Percentiles rank a stretch among this genome's conserved stretches.
phyloP scores from a whole-genome alignment of 2,797 vertebrate genomes.

The Sparidentex hasta region DNA sequence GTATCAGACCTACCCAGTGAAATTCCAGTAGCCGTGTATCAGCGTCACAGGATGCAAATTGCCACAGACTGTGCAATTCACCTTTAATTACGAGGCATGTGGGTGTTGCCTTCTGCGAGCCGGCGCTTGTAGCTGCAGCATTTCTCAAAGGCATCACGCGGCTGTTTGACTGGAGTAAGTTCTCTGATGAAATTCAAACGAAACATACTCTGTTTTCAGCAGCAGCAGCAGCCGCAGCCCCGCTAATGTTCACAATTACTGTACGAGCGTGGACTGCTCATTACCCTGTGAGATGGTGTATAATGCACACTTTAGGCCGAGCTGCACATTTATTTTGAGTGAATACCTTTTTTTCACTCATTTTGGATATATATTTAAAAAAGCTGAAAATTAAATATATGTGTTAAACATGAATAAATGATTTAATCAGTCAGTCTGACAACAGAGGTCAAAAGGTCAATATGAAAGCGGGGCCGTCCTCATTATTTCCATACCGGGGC shows the following conservation, averaged over 20 bases:
- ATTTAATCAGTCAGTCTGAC: not conserved
- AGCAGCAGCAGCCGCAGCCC: not conserved
- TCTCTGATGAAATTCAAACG: conserved; percentile 64
- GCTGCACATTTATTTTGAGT: too few relatives aligned
- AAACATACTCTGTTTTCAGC: conserved; percentile 32
- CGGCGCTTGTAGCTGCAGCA: conserved; percentile 46
- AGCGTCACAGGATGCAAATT: conserved; percentile 66
- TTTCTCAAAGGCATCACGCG: conserved; percentile 47
- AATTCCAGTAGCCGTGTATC: conserved; percentile 48
- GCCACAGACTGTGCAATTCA: conserved; percentile 62
- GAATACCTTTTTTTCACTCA: not conserved
- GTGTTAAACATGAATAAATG: not conserved
- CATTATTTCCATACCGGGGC: conserved; percentile 85
- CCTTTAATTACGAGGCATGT: conserved; percentile 70
- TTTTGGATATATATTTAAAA: too few relatives aligned
- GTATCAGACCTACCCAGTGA: conserved; percentile 35
- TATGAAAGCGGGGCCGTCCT: conserved; percentile 47
- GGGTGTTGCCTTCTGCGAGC: conserved; percentile 63
- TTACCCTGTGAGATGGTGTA: conserved; percentile 10
- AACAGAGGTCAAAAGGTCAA: conserved; percentile 42
- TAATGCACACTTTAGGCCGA: not conserved
- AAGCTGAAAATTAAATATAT: not conserved
- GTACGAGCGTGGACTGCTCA: conserved; percentile 7
- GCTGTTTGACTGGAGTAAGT: conserved; percentile 51
- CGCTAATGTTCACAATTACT: conserved; percentile 28